Percentiles rank a stretch among this genome's conserved stretches.
phyloP scores from a whole-genome alignment of 1,140 invertebrate species.

The Monomorium pharaonis region DNA sequence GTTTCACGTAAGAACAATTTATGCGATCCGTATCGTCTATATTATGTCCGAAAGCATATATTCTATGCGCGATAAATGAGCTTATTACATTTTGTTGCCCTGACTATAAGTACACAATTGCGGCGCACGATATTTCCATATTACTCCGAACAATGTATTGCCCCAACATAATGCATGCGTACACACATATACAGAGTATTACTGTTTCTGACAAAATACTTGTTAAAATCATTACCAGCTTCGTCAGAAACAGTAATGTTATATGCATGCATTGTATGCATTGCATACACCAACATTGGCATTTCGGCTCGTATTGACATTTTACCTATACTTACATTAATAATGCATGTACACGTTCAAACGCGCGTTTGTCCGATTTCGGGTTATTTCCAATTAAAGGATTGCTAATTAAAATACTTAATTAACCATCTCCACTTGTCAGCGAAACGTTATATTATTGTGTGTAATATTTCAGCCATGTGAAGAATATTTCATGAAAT shows the following conservation, averaged over 20 bases:
- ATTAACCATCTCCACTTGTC: constrained; percentile 7
- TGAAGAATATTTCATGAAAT: not conserved
- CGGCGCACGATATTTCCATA: constrained; percentile 41
- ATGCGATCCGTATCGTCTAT: not conserved
- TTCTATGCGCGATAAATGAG: constrained; percentile 27
- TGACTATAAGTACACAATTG: constrained; percentile 25
- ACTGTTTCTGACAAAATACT: constrained; percentile 13
- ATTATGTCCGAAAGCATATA: not conserved
- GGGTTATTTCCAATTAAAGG: constrained; percentile 8
- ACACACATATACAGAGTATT: not conserved
- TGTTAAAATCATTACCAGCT: constrained; percentile 28
- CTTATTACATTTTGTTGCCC: constrained; percentile 43
- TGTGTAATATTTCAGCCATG: not conserved
- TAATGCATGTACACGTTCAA: constrained; percentile 8
- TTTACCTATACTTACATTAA: constrained; percentile 19
- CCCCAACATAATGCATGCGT: constrained; percentile 1
- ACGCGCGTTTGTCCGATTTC: not conserved
- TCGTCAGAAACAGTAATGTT: constrained; percentile 24
- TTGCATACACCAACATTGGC: not conserved
- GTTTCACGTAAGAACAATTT: constrained; percentile 36
- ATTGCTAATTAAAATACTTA: constrained; percentile 13
- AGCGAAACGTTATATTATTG: not conserved
- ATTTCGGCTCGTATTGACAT: constrained; percentile 17
- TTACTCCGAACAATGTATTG: constrained; percentile 7
- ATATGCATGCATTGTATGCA: not conserved